phyloP scores from a whole-genome alignment of 2,888 invertebrate species.

The Anoplius nigerrimus region DNA sequence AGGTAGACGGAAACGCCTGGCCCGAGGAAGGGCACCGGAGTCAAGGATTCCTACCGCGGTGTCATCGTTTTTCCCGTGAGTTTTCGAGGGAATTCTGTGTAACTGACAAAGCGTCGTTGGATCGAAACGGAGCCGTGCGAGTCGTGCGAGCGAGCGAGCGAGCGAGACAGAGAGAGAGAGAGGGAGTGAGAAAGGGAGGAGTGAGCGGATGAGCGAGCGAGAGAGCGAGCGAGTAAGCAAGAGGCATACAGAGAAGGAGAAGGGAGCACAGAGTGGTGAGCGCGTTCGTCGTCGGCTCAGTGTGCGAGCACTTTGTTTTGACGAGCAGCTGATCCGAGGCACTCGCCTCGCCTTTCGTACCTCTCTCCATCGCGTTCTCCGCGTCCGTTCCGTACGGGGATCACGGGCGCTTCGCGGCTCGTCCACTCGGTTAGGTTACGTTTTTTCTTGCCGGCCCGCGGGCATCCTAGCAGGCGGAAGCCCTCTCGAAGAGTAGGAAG shows the following conservation, averaged over 20 bases:
- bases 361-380: conserved; percentile 39
- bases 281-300: neutral
- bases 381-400: conserved; percentile 8
- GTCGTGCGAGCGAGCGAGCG: conserved; percentile 3
- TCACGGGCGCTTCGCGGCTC: no score
- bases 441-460: neutral
- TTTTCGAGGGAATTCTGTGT: no score
- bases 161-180: neutral
- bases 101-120: no score
- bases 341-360: conserved; percentile 5
- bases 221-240: conserved; percentile 24
- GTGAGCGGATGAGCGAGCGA: conserved; percentile 5
- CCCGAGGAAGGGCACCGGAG: no score
- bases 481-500: no score
- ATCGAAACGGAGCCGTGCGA: no score
- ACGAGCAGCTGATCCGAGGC: conserved; percentile 67
- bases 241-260: conserved; percentile 3
- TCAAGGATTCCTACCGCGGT: no score
- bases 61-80: no score
- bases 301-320: conserved; percentile 67
- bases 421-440: no score
- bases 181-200: neutral
- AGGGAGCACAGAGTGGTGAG: conserved; percentile 10
- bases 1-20: no score
- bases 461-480: neutral